Conservation (phyloP, 2,113 vertebrate genomes). For the Ptyas mucosa region DNA sequence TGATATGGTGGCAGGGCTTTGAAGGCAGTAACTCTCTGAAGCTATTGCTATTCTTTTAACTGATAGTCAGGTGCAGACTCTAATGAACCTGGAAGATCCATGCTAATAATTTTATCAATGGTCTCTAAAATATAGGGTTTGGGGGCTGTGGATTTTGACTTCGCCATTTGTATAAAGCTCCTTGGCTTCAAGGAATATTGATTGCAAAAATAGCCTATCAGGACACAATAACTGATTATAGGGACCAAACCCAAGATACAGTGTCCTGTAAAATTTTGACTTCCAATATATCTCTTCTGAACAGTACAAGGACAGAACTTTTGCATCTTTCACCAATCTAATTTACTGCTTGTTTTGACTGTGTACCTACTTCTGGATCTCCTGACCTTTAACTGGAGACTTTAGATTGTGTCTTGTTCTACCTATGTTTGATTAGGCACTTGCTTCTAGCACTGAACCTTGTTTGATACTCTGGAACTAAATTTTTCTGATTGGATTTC, state of each 20-base stretch:
- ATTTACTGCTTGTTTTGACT: neutral
- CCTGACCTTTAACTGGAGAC: neutral
- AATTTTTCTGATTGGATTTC: neutral
- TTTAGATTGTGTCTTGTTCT: neutral
- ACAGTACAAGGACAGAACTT: neutral
- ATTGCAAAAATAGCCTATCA: neutral
- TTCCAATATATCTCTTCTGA: neutral
- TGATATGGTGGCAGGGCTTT: neutral
- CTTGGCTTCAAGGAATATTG: neutral
- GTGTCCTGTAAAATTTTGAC: neutral
- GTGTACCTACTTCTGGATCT: neutral
- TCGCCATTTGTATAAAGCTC: neutral
- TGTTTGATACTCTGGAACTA: neutral
- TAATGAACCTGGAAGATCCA: neutral
- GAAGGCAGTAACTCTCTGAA: neutral
- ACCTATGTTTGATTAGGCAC: neutral
- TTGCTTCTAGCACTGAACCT: neutral
- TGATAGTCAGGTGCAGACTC: neutral
- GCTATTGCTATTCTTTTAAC: neutral
- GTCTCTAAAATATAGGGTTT: neutral
- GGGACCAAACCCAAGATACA: too few species aligned
- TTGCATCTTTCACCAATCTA: neutral
- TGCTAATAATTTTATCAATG: neutral
- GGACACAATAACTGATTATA: neutral
- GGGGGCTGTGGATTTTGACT: neutral